Conservation (phyloP, 2,797 vertebrate genomes). For the Hypotaenidia okinawae region DNA sequence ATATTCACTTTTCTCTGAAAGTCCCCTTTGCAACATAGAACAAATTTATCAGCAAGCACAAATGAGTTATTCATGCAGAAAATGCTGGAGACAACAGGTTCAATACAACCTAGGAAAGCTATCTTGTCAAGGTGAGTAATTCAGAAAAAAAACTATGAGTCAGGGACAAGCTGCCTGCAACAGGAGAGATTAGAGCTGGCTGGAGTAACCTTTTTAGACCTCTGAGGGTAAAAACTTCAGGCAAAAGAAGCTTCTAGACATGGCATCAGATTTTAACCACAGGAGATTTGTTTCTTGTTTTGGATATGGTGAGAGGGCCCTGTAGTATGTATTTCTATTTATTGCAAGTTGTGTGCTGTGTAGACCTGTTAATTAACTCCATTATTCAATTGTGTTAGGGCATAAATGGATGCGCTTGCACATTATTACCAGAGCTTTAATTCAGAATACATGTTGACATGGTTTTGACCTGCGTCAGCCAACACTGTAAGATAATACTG, state of each 20-base stretch:
- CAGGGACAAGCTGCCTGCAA: background rate
- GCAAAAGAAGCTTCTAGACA: background rate
- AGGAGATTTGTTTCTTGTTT: background rate
- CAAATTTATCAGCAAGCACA: background rate
- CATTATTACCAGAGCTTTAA: background rate
- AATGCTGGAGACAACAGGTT: background rate
- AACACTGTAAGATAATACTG: background rate
- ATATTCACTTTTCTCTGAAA: background rate
- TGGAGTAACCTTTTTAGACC: background rate
- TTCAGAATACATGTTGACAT: background rate
- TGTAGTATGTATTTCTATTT: background rate
- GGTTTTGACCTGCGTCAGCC: background rate
- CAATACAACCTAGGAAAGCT: background rate
- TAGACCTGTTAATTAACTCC: background rate
- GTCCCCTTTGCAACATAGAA: background rate
- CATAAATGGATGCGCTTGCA: background rate
- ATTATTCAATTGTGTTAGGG: background rate
- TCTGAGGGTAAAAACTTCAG: background rate
- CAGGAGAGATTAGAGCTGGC: background rate
- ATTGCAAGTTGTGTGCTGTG: fast-evolving
- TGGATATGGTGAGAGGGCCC: background rate
- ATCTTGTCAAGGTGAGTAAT: background rate
- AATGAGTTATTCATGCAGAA: background rate
- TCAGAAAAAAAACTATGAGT: background rate
- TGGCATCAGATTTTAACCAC: background rate